Conservation (phyloP, 2,888 invertebrate species). For the Trachelus iudaicus region DNA sequence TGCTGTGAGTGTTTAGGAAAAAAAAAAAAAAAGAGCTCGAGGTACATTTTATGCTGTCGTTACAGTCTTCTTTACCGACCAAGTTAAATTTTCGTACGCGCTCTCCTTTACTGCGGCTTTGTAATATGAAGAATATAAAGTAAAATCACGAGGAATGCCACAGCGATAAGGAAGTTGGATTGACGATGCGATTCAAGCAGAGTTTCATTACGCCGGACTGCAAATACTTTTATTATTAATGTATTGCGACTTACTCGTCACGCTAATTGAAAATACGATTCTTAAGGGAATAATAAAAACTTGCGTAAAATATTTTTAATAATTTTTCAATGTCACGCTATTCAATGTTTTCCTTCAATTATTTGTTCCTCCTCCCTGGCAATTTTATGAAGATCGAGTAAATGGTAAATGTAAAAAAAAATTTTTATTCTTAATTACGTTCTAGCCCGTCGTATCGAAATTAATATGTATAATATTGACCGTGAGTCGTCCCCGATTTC, state of each 20-base stretch:
- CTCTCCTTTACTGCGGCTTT: neutral
- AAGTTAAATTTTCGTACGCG: neutral
- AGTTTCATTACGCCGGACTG: neutral
- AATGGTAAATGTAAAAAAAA: no score
- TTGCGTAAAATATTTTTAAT: no score
- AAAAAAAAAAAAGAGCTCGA: neutral
- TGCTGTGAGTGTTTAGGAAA: neutral
- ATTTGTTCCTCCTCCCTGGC: neutral
- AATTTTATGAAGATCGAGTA: no score
- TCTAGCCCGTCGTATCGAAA: neutral
- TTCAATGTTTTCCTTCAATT: neutral
- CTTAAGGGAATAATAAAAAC: neutral
- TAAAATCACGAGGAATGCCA: neutral
- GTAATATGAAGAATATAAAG: neutral
- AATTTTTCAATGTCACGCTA: no score
- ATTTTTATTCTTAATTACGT: no score
- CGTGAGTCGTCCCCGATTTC: neutral
- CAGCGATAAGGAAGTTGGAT: neutral
- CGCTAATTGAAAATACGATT: neutral
- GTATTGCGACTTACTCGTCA: neutral
- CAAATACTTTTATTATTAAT: neutral
- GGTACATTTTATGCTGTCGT: neutral
- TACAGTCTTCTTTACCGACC: neutral
- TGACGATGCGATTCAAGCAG: neutral
- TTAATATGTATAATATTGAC: neutral